A percentile compares a stretch with the other conserved stretches of the same genome.
Conservation (phyloP, 2,888 invertebrate species). For the Rotaria magnacalcarata region DNA sequence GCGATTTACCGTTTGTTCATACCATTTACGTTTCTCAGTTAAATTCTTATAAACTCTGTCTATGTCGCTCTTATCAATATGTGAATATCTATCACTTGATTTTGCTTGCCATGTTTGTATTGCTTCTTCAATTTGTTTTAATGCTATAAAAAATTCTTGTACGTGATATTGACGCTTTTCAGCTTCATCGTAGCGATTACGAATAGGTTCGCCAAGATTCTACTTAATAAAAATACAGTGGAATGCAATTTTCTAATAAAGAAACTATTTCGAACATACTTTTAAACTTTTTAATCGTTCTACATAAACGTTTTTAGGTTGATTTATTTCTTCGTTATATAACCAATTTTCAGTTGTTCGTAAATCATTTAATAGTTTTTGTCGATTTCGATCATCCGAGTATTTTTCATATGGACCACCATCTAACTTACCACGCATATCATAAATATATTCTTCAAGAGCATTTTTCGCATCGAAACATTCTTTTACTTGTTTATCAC, state of each 20-base stretch:
- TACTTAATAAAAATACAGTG: conserved; percentile 52
- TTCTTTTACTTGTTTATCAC: conserved; percentile 86
- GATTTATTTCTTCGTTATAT: conserved; percentile 92
- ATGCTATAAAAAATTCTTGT: conserved; percentile 72
- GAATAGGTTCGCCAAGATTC: conserved; percentile 81
- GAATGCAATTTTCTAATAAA: not conserved
- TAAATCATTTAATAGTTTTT: conserved; percentile 62
- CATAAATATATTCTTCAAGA: conserved; percentile 95
- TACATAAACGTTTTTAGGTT: conserved; percentile 70
- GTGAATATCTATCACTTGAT: conserved; percentile 63
- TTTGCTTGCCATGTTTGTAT: conserved; percentile 64
- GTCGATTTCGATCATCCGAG: conserved; percentile 64
- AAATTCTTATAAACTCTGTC: conserved; percentile 69
- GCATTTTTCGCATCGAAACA: conserved; percentile 90
- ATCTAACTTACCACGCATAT: conserved; percentile 78
- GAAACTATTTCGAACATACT: conserved; percentile 51
- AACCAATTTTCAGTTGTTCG: conserved; percentile 89
- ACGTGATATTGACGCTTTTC: conserved; percentile 74
- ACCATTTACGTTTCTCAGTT: conserved; percentile 45
- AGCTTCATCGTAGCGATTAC: conserved; percentile 74
- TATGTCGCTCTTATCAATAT: conserved; percentile 67
- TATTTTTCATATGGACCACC: conserved; percentile 71
- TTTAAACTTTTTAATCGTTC: conserved; percentile 63
- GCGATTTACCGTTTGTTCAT: conserved; percentile 35
- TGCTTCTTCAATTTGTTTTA: conserved; percentile 77